Evolutionary conservation across 2,113 vertebrate genomes (phyloP), one percentile per base, ranked within the genome.

Genomic region (Notarius lentiginosus): DNA sequence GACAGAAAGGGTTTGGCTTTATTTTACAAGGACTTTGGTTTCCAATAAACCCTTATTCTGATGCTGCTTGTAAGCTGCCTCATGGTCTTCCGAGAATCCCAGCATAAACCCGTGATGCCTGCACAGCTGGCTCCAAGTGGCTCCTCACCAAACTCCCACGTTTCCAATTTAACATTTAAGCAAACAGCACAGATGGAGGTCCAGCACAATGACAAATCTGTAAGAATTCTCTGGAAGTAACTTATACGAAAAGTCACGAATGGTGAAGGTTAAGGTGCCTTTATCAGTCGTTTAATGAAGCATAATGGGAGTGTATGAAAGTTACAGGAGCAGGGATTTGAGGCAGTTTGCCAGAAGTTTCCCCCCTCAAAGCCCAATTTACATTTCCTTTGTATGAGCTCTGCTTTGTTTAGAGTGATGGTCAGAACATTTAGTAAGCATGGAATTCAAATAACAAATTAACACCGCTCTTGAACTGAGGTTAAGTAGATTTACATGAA

Each of bases 81-180:
- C 70, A 84, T 58, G 53, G 83, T 84, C 83, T 85, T 85, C 84
- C 47, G n/a, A 85, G 84, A 85, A 85, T 76, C 41, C 73, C 58
- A 65, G 84, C 17, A 53, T 63, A 85, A 85, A 55, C 60, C 84
- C 73, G 14, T 58, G 61, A 60, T 75, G 55, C 22, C 70, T 84
- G 56, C 84, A 79, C 84, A 85, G 84, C 84, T 85, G 84, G 72
- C 47, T 65, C 58, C 41, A 63, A 77, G 60, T 85, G 84, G 84
- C 84, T 85, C 58, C 72, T 30, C 55, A 84, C 83, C 83, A 84
- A 84, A 76, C 56, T 47, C 55, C 73, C 73, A 85, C 73, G 24
- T 84, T 84, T 75, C 34, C 55, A 72, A 41, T 84, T 60, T 61
- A 84, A 70, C 20, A 27, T 63, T 79, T 49, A n/a, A 20, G 27